phyloP scores from a whole-genome alignment of 2,797 vertebrate genomes.

The Chloroceryle amazona region DNA sequence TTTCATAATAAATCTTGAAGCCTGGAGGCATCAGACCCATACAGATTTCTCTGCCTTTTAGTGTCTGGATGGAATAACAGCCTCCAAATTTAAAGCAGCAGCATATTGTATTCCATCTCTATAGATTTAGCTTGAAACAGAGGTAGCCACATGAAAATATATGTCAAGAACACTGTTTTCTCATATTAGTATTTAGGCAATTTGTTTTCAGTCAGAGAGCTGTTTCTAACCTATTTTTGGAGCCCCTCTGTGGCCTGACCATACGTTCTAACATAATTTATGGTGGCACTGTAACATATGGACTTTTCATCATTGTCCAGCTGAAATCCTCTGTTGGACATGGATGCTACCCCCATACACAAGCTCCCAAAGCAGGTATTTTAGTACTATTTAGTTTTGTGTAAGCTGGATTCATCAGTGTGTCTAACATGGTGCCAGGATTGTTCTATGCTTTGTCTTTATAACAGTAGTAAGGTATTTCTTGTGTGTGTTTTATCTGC shows the following conservation, averaged over 20 bases:
- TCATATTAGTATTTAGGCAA: conserved; percentile 89
- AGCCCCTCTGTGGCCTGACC: conserved; percentile 90
- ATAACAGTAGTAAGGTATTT: neutral
- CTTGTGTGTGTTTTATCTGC: neutral
- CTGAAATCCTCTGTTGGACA: conserved; percentile 87
- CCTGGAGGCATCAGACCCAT: conserved; percentile 76
- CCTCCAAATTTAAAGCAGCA: conserved; percentile 67
- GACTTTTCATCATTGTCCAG: conserved; percentile 97
- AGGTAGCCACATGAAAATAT: conserved; percentile 82
- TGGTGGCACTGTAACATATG: conserved; percentile 92
- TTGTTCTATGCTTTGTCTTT: neutral
- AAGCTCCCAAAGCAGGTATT: conserved; percentile 28
- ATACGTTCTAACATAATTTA: conserved; percentile 94
- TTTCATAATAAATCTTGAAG: conserved; percentile 80
- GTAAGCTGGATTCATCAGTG: conserved; percentile 1
- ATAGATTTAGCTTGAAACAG: conserved; percentile 70
- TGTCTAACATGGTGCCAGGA: neutral
- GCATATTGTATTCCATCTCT: conserved; percentile 78
- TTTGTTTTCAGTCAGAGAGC: conserved; percentile 92
- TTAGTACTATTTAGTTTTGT: conserved; percentile 18
- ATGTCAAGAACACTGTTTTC: conserved; percentile 87
- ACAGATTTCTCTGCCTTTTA: conserved; percentile 79
- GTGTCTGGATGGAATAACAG: conserved; percentile 75
- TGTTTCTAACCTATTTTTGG: conserved; percentile 94
- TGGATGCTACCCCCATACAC: conserved; percentile 65